Base-by-base conservation (phyloP, 2,113 vertebrate species). In the Carassius auratus region DNA sequence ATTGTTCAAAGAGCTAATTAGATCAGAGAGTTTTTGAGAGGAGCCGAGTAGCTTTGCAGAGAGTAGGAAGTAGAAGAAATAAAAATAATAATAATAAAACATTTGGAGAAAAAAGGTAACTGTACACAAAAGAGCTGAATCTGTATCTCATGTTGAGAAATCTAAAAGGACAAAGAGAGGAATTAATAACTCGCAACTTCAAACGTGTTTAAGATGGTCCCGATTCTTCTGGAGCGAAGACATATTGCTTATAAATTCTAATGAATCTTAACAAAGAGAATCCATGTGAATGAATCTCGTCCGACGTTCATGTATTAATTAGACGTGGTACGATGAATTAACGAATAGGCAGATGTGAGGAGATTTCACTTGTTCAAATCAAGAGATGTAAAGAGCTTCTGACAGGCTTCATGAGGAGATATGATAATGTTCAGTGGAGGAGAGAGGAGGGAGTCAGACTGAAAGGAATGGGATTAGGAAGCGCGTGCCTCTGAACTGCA, bases 231-330 rank as follows among this genome's bases (percentile, higher is more conserved):
- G 21, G 15, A 69, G 50, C n/a, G n/a, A 76, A 82, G 23, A 83
- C 57, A 87, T 71, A 83, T 81, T 86, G 74, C 76, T 85, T 83
- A 87, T 76, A 87, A 73, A 75, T 85, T 73, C 50, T 45, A 87
- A 86, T 78, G 73, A 83, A 84, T 84, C 33, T 73, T 69, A 81
- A 73, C 17, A 80, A 76, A 83, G 30, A 57, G 42, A 73, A 57
- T 33, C 15, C 19, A 52, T 71, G 10, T 10, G 13, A 68, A 59
- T 19, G n/a, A 45, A 69, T 82, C 52, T 61, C 9, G 17, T 73
- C 19, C 26, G 26, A 36, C 23, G 36, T 85, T 57, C 48, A 38
- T 33, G 30, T 80, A 33, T 80, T 50, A 23, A 83, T 83, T 57
- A 83, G 66, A 13, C 13, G 19, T 83, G 26, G 45, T 14, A 42